A percentile compares a stretch with the other conserved stretches of the same genome.
phyloP scores from a whole-genome alignment of 1,140 invertebrate genomes.

The Elysia chlorotica region DNA sequence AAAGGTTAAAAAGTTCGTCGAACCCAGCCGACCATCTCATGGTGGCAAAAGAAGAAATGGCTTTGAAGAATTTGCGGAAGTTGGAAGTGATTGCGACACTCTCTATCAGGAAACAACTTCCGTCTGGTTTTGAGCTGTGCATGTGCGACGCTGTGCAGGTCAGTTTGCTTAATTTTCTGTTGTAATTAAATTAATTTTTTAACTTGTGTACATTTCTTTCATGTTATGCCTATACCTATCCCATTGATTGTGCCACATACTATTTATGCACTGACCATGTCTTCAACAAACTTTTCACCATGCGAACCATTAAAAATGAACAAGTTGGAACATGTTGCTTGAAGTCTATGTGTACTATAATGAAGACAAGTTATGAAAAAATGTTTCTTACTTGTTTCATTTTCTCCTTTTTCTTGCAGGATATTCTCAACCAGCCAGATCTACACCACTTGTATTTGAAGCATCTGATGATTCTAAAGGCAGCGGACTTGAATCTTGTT shows the following conservation, averaged over 20 bases:
- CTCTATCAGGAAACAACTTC: slow-evolving; percentile 43
- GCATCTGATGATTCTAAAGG: slow-evolving; percentile 41
- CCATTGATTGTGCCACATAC: too few species aligned
- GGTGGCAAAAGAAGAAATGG: slow-evolving; percentile 94
- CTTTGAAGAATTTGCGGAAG: slow-evolving; percentile 91
- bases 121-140: slow-evolving; percentile 51
- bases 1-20: slow-evolving; percentile 34
- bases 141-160: slow-evolving; percentile 50
- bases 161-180: not conserved
- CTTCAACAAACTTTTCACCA: too few species aligned
- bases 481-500: slow-evolving; percentile 39
- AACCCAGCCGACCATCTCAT: slow-evolving; percentile 71
- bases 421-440: slow-evolving; percentile 43
- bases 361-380: too few species aligned
- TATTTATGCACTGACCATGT: too few species aligned
- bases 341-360: too few species aligned
- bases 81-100: slow-evolving; percentile 85
- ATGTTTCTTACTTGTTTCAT: too few species aligned
- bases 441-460: slow-evolving; percentile 53
- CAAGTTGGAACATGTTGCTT: too few species aligned
- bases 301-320: too few species aligned
- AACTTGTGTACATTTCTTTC: too few species aligned
- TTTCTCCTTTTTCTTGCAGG: slow-evolving; percentile 34
- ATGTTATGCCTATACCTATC: too few species aligned
- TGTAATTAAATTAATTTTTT: too few species aligned